Evolutionary conservation across 2,113 vertebrate species (phyloP), one percentile per base, ranked within the genome.

Genomic region (Choloepus hoffmanni): DNA sequence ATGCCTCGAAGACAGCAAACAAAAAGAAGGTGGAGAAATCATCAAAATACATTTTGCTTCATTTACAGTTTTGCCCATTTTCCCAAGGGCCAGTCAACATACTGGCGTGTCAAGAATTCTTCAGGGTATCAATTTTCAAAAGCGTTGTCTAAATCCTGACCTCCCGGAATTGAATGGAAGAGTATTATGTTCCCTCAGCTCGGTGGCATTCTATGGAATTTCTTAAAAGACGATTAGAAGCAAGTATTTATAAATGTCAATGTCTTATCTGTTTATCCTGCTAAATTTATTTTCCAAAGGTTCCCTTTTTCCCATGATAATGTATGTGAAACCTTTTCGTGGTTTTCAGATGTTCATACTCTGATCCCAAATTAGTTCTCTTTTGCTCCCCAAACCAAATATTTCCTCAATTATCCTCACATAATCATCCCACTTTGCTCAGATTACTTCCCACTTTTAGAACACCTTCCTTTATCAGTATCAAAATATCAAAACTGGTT

Each of bases 71-170:
- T 85, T 90, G n/a, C 33, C 79, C 67, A 50, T 74, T 94, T 96
- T 90, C 72, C 36, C 65, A 92, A 85, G 5, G 23, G 19, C 28
- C 60, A 87, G 28, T 65, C 48, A 74, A 24, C 78, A 74, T 7
- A 70, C 62, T 90, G 30, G 63, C 55, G 67, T 67, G 68, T 77
- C 53, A 94, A 88, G n/a, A 90, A 76, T 84, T 81, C 33, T 92
- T 76, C 73, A 90, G n/a, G 26, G 65, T 78, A 85, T 62, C 94
- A 18, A 78, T 92, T 90, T 92, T 83, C 26, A 76, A 89, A 87
- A 85, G 16, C 2, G 60, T 76, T 95, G 30, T 55, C 15, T 68
- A 23, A 53, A 65, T 83, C 28, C 28, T 85, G 73, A 85, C 5
- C 1, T 89, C 30, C 85, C 70, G 16, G 33, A 89, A 90, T 24